Evolutionary conservation across 2,888 invertebrate species (phyloP).

Genomic region (Ectemnius continuus): DNA sequence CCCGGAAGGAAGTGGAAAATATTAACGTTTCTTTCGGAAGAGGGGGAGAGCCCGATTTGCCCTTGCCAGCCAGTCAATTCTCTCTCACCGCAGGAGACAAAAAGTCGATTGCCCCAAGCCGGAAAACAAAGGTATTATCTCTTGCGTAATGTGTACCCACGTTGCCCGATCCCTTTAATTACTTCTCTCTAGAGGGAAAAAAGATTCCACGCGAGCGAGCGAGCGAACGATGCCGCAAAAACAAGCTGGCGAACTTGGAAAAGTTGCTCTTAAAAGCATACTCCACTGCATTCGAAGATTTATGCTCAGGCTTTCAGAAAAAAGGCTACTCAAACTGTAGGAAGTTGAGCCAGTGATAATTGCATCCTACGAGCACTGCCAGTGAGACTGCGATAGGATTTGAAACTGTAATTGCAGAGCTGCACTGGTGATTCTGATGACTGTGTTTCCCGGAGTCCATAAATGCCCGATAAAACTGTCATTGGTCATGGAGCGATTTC

Average conservation of each 20-base stretch:
- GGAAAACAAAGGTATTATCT: background rate
- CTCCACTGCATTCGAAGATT: too few species aligned
- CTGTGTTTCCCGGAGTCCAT: background rate
- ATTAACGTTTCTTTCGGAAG: constrained; percentile 58
- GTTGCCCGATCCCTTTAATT: background rate
- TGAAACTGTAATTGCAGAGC: background rate
- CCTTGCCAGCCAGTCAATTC: background rate
- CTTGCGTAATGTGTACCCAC: background rate
- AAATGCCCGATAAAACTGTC: background rate
- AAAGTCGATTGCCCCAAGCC: background rate
- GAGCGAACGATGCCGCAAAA: too few species aligned
- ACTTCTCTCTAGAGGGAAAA: background rate
- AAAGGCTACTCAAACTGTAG: constrained; percentile 15
- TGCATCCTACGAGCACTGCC: background rate
- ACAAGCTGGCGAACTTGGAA: too few species aligned
- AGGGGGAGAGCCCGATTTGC: constrained; percentile 4
- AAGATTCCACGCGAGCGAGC: background rate
- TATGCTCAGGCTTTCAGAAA: background rate
- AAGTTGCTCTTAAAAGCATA: too few species aligned
- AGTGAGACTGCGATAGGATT: background rate
- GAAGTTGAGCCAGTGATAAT: constrained; percentile 30
- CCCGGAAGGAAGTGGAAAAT: constrained; percentile 67
- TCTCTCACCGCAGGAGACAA: background rate
- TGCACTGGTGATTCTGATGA: too few species aligned
- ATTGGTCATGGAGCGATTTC: too few species aligned